Percentiles rank a stretch among this genome's conserved stretches.
phyloP scores from a whole-genome alignment of 2,888 invertebrate genomes.

The Leucozona laternaria region DNA sequence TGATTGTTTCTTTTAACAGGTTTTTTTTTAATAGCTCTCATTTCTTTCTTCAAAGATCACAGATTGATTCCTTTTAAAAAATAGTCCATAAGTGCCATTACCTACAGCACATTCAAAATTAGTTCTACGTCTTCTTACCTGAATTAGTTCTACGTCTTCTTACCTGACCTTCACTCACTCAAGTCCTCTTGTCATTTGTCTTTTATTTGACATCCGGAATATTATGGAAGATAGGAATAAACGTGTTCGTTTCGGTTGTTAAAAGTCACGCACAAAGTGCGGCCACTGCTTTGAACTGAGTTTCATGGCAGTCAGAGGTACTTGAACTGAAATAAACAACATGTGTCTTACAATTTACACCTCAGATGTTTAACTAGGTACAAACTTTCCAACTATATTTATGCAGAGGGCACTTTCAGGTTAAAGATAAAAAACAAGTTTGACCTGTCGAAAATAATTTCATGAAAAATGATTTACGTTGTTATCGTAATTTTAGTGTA shows the following conservation, averaged over 20 bases:
- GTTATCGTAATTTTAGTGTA: slow-evolving; percentile 12
- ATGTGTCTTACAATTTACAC: slow-evolving; percentile 12
- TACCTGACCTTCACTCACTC: slow-evolving; percentile 44
- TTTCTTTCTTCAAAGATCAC: too few species aligned
- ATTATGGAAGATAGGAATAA: neutral
- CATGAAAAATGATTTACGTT: slow-evolving; percentile 40
- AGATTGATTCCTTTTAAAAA: too few species aligned
- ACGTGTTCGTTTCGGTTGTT: slow-evolving; percentile 34
- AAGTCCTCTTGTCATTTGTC: slow-evolving; percentile 16
- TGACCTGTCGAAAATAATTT: neutral
- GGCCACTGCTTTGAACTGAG: slow-evolving; percentile 18
- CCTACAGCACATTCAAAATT: slow-evolving; percentile 25
- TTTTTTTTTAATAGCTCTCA: too few species aligned
- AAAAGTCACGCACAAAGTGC: slow-evolving; percentile 52
- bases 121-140: slow-evolving; percentile 47
- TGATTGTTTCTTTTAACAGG: too few species aligned
- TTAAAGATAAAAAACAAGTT: slow-evolving; percentile 8
- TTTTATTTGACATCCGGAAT: slow-evolving; percentile 6
- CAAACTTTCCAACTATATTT: neutral
- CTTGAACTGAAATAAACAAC: slow-evolving; percentile 30
- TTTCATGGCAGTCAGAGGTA: slow-evolving; percentile 27
- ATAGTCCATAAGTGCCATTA: neutral
- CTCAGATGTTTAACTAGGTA: neutral
- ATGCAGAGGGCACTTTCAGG: neutral
- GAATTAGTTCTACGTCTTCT: slow-evolving; percentile 48